phyloP scores from a whole-genome alignment of 2,797 vertebrate genomes.

The Chloroceryle inda region DNA sequence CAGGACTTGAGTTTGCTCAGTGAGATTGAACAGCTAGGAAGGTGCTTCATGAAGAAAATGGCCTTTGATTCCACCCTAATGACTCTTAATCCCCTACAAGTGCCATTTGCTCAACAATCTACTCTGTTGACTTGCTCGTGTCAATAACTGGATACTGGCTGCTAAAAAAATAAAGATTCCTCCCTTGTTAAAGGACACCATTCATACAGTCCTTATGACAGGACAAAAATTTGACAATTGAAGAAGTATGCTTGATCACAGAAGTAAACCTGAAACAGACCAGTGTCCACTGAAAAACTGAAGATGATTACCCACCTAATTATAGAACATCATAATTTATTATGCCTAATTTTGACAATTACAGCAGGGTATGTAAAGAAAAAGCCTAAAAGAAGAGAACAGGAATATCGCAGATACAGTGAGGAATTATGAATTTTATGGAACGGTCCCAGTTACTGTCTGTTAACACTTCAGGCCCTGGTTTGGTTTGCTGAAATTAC shows the following conservation, averaged over 20 bases:
- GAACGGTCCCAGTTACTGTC: neutral
- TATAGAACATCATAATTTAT: slow-evolving; percentile 55
- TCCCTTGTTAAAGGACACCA: neutral
- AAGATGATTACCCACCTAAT: slow-evolving; percentile 71
- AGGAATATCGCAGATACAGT: neutral
- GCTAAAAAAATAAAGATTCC: neutral
- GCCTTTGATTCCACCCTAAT: neutral
- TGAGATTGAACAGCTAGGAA: neutral
- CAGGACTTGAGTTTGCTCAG: neutral
- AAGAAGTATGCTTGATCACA: slow-evolving; percentile 30
- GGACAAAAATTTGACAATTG: neutral
- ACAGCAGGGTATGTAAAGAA: slow-evolving; percentile 50
- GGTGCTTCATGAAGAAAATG: neutral
- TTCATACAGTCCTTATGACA: neutral
- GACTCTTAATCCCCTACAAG: neutral
- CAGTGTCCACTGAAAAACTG: slow-evolving; percentile 56
- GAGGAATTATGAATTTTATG: neutral
- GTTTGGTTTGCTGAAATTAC: neutral
- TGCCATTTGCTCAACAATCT: neutral
- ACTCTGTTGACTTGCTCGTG: neutral
- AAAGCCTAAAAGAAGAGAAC: neutral
- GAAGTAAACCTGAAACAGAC: slow-evolving; percentile 45
- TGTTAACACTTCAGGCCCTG: neutral
- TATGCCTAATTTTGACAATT: slow-evolving; percentile 60
- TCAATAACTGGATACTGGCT: fast-evolving